Evolutionary conservation across 1,140 invertebrate genomes (phyloP).

Genomic region (Drosophila bocqueti): DNA sequence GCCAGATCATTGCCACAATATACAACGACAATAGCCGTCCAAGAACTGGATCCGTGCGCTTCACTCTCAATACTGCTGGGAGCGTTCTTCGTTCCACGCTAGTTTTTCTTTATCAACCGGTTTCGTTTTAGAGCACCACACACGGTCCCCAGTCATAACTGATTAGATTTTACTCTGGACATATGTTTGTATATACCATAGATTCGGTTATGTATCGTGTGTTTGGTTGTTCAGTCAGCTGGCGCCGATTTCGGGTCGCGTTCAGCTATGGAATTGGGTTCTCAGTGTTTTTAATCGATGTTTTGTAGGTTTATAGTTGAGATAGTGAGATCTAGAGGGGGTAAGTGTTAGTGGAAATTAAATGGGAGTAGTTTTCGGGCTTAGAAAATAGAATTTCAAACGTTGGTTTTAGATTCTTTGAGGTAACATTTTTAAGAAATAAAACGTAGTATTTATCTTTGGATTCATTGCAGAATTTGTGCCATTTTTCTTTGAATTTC

Average conservation of each 20-base stretch:
- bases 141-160: background rate
- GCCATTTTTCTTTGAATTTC: no score
- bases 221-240: constrained; percentile 11
- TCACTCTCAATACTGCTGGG: constrained; percentile 12
- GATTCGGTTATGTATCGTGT: constrained; percentile 7
- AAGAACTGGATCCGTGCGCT: background rate
- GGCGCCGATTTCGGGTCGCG: background rate
- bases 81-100: background rate
- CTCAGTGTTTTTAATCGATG: background rate
- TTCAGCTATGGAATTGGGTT: background rate
- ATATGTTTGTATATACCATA: constrained; percentile 1
- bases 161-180: constrained; percentile 28
- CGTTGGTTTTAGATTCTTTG: no score
- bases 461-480: no score
- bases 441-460: rapidly evolving
- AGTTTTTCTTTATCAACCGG: constrained; percentile 22
- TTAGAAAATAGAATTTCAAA: no score
- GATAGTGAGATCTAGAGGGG: background rate
- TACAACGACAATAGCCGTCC: background rate
- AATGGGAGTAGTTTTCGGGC: background rate
- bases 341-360: no score
- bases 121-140: constrained; percentile 8
- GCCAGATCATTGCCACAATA: constrained; percentile 9
- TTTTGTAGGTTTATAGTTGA: background rate
- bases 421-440: no score